Percentiles rank a stretch among this genome's conserved stretches.
These are phyloP conservation scores for Scaptomyza caliginosa DNA, from an alignment of 2,888 invertebrate species.

Conservation along the genomic window DNA sequence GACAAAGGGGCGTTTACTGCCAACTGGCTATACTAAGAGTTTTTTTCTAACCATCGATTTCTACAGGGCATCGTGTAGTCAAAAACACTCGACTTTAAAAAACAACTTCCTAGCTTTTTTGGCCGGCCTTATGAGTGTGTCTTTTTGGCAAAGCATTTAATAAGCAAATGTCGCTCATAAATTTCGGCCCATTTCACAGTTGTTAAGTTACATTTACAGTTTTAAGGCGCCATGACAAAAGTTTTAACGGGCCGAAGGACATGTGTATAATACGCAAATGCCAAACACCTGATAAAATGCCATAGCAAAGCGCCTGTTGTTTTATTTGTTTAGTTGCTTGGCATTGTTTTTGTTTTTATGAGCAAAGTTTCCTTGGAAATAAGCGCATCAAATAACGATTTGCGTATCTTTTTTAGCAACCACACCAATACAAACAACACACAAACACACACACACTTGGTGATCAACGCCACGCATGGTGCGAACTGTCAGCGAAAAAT, in stretches of 20 bases:
- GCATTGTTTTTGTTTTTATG: conserved; percentile 53
- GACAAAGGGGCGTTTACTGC: background rate
- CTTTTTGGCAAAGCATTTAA: conserved; percentile 43
- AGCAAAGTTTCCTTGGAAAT: conserved; percentile 74
- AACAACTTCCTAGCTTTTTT: conserved; percentile 1
- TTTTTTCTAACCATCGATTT: background rate
- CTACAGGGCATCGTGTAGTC: background rate
- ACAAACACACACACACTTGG: background rate
- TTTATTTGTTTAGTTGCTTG: conserved; percentile 46
- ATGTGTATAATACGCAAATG: conserved; percentile 39
- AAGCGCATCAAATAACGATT: conserved; percentile 58
- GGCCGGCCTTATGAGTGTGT: conserved; percentile 1
- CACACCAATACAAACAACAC: conserved; percentile 5
- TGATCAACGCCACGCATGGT: conserved; percentile 65
- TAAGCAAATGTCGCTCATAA: conserved; percentile 37
- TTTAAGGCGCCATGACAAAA: background rate
- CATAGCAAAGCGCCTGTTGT: conserved; percentile 13
- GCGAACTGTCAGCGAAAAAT: conserved; percentile 52
- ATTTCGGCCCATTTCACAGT: conserved; percentile 29
- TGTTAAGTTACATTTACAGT: conserved; percentile 4
- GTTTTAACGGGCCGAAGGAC: conserved; percentile 36
- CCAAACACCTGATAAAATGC: conserved; percentile 50
- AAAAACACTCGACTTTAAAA: background rate
- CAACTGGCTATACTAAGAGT: background rate
- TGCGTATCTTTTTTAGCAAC: conserved; percentile 59